Evolutionary conservation across 2,113 vertebrate genomes (phyloP).

Genomic region (Carassius auratus): DNA sequence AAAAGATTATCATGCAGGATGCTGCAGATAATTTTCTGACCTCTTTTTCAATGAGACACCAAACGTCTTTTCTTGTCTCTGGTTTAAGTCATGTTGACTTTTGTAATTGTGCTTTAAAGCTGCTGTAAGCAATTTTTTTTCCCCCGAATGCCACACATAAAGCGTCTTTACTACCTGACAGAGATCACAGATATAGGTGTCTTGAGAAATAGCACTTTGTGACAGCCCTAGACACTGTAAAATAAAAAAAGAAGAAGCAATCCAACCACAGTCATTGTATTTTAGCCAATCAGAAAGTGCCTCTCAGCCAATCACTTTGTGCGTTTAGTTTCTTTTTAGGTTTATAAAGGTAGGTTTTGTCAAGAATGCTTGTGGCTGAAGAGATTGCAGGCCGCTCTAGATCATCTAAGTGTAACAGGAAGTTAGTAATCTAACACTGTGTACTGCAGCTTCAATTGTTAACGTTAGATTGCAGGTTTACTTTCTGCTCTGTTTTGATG

Average conservation of each 20-base stretch:
- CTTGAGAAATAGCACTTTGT: slow-evolving; percentile 10
- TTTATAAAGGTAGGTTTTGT: not conserved
- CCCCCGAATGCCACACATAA: not conserved
- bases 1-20: slow-evolving; percentile 32
- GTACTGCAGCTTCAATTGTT: not conserved
- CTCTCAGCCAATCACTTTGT: not conserved
- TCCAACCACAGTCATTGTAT: not conserved
- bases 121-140: slow-evolving; percentile 12
- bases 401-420: not conserved
- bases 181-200: slow-evolving; percentile 9
- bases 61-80: slow-evolving; percentile 25
- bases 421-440: not conserved
- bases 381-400: not conserved
- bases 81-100: not conserved
- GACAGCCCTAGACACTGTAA: not conserved
- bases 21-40: slow-evolving; percentile 35
- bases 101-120: slow-evolving; percentile 1
- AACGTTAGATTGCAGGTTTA: not conserved
- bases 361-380: no score
- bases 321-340: no score
- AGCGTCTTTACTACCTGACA: not conserved
- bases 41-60: slow-evolving; percentile 27
- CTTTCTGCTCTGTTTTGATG: slow-evolving; percentile 9
- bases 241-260: not conserved
- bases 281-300: not conserved